Evolutionary conservation across 2,888 invertebrate genomes (phyloP).

Genomic region (Sceliomorpha sp.): DNA sequence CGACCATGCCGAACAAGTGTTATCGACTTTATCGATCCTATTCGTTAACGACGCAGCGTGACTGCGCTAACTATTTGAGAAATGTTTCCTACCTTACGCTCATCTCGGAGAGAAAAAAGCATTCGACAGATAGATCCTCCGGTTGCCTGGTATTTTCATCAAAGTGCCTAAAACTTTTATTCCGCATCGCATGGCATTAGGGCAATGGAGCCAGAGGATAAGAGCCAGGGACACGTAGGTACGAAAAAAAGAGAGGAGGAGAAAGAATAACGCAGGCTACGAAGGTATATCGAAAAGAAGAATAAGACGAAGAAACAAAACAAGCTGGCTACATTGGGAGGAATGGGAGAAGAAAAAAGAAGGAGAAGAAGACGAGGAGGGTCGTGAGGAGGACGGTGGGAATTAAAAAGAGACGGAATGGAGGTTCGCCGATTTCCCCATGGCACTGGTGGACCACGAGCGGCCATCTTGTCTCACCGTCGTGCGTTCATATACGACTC

Average conservation of each 20-base stretch:
- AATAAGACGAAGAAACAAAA: conserved; percentile 55
- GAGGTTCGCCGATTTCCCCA: conserved; percentile 67
- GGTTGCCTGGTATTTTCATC: conserved; percentile 36
- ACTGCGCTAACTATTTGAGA: too few relatives aligned
- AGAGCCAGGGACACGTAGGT: conserved; percentile 54
- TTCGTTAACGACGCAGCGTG: too few relatives aligned
- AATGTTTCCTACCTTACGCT: background rate
- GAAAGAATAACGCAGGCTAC: conserved; percentile 12
- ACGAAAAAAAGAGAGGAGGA: conserved; percentile 41
- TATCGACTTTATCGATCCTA: too few relatives aligned
- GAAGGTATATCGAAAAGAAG: conserved; percentile 40
- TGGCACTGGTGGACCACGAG: conserved; percentile 64
- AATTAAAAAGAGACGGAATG: conserved; percentile 65
- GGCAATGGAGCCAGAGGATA: conserved; percentile 60
- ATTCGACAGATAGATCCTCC: background rate
- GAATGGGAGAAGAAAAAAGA: conserved; percentile 50
- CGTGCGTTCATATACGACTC: conserved; percentile 53
- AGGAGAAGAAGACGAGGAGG: conserved; percentile 24
- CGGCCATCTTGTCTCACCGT: conserved; percentile 70
- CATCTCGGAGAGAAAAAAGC: conserved; percentile 1
- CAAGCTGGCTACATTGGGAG: conserved; percentile 62
- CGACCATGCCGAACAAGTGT: too few relatives aligned
- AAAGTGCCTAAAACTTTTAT: conserved; percentile 60
- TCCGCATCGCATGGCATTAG: conserved; percentile 61
- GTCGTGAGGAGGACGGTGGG: conserved; percentile 45